These are phyloP conservation scores for Setipinna tenuifilis DNA, from an alignment of 2,797 vertebrate genomes.

Conservation along the genomic window DNA sequence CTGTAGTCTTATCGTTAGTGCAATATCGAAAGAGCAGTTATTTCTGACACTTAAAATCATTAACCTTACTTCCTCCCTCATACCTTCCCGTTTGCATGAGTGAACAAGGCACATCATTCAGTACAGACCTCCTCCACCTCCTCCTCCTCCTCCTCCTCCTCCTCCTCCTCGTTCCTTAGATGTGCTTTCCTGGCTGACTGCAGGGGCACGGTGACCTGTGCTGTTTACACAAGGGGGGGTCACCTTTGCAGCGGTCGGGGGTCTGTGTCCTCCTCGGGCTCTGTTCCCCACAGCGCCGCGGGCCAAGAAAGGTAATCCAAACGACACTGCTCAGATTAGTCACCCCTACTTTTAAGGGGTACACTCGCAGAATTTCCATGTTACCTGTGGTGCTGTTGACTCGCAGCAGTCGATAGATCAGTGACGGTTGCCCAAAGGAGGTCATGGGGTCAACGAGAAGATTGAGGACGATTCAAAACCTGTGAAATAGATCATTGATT, in stretches of 20 bases:
- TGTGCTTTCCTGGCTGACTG: neutral
- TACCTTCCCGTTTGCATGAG: neutral
- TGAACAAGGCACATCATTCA: neutral
- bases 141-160: no score
- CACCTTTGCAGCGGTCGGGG: neutral
- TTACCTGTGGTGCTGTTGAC: neutral
- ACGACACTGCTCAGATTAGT: neutral
- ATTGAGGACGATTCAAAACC: neutral
- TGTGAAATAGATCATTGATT: neutral
- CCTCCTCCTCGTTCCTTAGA: neutral
- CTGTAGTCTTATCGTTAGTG: no score
- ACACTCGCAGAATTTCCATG: neutral
- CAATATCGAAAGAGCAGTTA: no score
- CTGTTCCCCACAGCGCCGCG: neutral
- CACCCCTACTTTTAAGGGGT: neutral
- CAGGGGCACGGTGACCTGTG: neutral
- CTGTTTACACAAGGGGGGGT: constrained; percentile 8
- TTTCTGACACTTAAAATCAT: no score
- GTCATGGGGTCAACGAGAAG: neutral
- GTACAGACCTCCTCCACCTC: neutral
- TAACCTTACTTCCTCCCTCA: neutral
- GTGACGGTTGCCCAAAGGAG: neutral
- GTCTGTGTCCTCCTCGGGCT: neutral
- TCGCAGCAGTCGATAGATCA: neutral
- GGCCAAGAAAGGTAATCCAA: neutral